Evolutionary conservation across 2,888 invertebrate genomes (phyloP), one percentile per base, ranked within the genome.

Genomic region (Neria commutata): DNA sequence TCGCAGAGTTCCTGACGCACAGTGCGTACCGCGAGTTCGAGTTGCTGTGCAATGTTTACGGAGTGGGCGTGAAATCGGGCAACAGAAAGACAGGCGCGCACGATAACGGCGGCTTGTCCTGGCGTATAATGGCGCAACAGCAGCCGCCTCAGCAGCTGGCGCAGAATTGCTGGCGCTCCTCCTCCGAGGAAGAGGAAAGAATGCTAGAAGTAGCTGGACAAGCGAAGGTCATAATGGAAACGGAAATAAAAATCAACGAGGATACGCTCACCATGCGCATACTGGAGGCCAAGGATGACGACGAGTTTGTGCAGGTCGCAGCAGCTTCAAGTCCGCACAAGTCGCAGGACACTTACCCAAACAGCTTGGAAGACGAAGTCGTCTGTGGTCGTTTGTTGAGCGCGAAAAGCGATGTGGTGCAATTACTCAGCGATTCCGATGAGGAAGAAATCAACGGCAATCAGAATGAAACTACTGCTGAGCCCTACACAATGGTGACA

Each of bases 221-320:
- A 64, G 88, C 87, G 24, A 89, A 87, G 78, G 86, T 92, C 0
- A 90, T 92, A 48, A 85, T 92, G 69, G 92, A 92, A 81, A 92
- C 92, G 1, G 92, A 92, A 83, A 91, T 92, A 24, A 88, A 91
- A 72, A 88, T 93, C 64, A 88, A 90, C 73, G 88, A 91, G 14
- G 90, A 91, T 61, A 91, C 91, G 0, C 88, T 93, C 33, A 92
- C 91, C 0, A 92, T 92, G 91, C 89, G 92, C 33, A 91, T 93
- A 55, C 83, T 92, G 21, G 92, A 93, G 48, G 79, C 79, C 21
- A 80, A 80, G 33, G 80, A 79, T 11, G 79, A 80, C 47, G 68
- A 68, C n/a, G 81, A 77, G 60, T 83, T 83, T 2, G 5, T 19
- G 17, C 14, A 37, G 63, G 84, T 73, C 46, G 76, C 73, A 40